These are phyloP conservation scores for Pituophis catenifer DNA, from an alignment of 2,113 vertebrate genomes.

Conservation along the genomic window DNA sequence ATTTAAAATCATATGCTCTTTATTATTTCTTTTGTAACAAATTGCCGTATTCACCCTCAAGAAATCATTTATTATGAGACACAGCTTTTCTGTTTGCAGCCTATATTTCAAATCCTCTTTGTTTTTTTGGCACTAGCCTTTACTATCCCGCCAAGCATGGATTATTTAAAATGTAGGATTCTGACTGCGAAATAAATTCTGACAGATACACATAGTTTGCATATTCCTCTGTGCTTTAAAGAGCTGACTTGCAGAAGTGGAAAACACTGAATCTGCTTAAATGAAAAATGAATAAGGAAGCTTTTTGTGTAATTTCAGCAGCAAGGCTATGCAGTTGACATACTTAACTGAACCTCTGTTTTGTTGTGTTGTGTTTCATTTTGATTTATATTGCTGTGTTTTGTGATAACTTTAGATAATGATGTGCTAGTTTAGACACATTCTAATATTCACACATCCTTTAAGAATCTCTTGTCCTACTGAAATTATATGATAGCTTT, in stretches of 20 bases:
- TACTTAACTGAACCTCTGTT: neutral
- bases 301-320: neutral
- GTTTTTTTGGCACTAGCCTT: neutral
- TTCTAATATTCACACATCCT: neutral
- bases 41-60: neutral
- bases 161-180: neutral
- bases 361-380: neutral
- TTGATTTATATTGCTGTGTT: constrained; percentile 4
- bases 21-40: neutral
- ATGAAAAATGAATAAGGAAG: constrained; percentile 12
- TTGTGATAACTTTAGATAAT: neutral
- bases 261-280: neutral
- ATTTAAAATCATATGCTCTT: neutral
- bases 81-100: neutral
- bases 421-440: neutral
- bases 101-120: neutral
- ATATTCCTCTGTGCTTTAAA: constrained; percentile 1
- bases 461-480: too few species aligned
- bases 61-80: neutral
- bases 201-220: neutral
- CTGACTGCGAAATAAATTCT: neutral
- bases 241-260: neutral
- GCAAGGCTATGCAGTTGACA: neutral
- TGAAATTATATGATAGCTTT: neutral
- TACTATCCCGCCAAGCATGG: neutral